Evolutionary conservation across 2,113 vertebrate genomes (phyloP), one percentile per base, ranked within the genome.

Genomic region (Lucifuga dentata): DNA sequence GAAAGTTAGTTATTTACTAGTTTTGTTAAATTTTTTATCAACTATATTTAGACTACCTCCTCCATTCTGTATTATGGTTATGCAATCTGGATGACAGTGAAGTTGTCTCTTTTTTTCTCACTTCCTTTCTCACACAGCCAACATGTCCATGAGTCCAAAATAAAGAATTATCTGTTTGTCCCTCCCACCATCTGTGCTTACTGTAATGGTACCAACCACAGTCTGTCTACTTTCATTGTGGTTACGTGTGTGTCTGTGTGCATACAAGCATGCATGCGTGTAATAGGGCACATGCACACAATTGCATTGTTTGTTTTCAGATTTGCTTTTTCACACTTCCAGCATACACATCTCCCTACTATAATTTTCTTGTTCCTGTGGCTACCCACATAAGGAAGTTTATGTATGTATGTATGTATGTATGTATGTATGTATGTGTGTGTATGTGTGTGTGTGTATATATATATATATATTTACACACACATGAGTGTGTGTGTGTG

Each of bases 141-240:
- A 40, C 10, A 35, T 53, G 69, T 55, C 53, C 50, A 74, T 45
- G 57, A 36, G 58, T 82, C 77, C 68, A 60, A 29, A 63, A 72
- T 85, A 70, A 82, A 77, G 57, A 71, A 67, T 67, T 26, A 40
- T 74, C 59, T 46, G 21, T 73, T 63, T 58, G 60, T 56, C 64
- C 76, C 55, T 49, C 19, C 55, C 46, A 40, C 81, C 86, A 87
- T 87, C 76, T 85, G 81, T 88, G 75, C 79, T 82, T 81, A 64
- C 83, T 85, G 76, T 83, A 80, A 85, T 78, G 88, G 88, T 90
- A 90, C 91, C 90, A 90, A 68, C 74, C 76, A 71, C 83, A 73
- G 82, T 77, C 81, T 76, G 79, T 66, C 76, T 66, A 51, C 69
- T 46, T 68, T 71, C 64, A 73, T 74, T 84, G 87, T 86, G 68